phyloP scores from a whole-genome alignment of 2,888 invertebrate species.

The Idaea dimidiata region DNA sequence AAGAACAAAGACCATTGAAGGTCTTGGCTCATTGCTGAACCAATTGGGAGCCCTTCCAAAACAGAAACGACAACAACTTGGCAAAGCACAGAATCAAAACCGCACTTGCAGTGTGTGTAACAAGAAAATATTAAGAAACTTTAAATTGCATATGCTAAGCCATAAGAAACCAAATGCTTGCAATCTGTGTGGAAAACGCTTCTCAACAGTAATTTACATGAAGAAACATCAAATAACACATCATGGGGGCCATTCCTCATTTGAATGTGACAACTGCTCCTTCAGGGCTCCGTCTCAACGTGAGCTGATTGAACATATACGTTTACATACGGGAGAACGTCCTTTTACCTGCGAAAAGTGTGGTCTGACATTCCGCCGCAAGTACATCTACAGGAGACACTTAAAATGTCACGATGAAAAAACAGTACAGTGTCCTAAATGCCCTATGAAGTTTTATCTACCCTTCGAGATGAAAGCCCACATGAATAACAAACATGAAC shows the following conservation, averaged over 20 bases:
- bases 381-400: slow-evolving; percentile 65
- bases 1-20: slow-evolving; percentile 9
- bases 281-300: slow-evolving; percentile 57
- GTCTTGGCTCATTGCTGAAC: not conserved
- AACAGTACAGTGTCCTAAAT: slow-evolving; percentile 54
- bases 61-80: slow-evolving; percentile 4
- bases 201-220: slow-evolving; percentile 47
- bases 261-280: slow-evolving; percentile 57
- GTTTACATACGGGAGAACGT: slow-evolving; percentile 66
- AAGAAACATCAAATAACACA: slow-evolving; percentile 52
- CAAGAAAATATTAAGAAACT: slow-evolving; percentile 56
- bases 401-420: slow-evolving; percentile 64
- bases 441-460: slow-evolving; percentile 57
- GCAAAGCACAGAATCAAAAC: slow-evolving; percentile 19
- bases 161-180: slow-evolving; percentile 61
- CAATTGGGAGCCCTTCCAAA: not conserved
- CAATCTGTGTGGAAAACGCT: slow-evolving; percentile 66
- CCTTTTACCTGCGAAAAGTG: slow-evolving; percentile 71
- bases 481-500: slow-evolving; percentile 59
- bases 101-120: slow-evolving; percentile 54
- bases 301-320: slow-evolving; percentile 58
- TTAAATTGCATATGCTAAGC: slow-evolving; percentile 60
- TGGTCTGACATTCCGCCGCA: slow-evolving; percentile 63
- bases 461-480: slow-evolving; percentile 55
- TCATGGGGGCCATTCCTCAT: slow-evolving; percentile 55